phyloP scores from a whole-genome alignment of 2,113 vertebrate genomes.

The Arizona elegans region DNA sequence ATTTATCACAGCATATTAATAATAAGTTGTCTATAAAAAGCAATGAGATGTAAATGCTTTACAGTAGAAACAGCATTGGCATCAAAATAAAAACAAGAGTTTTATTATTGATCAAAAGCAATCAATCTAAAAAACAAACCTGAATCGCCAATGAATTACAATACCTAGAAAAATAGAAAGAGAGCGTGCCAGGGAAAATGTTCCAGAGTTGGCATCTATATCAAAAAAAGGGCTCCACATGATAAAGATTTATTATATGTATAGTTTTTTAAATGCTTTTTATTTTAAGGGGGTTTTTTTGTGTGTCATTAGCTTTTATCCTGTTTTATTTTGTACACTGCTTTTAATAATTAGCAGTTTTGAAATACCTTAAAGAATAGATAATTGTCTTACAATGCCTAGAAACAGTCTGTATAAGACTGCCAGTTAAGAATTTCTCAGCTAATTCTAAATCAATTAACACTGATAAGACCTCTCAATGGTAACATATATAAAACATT shows the following conservation, averaged over 20 bases:
- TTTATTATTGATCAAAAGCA: neutral
- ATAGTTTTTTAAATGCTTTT: neutral
- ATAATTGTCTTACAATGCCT: neutral
- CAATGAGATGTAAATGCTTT: neutral
- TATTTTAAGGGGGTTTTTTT: neutral
- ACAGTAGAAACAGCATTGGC: neutral
- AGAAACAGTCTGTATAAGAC: neutral
- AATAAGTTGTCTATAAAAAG: neutral
- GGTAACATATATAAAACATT: neutral
- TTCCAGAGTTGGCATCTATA: neutral
- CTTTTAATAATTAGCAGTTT: neutral
- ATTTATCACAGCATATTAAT: neutral
- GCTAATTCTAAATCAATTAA: neutral
- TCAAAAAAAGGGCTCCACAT: neutral
- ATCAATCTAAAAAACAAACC: neutral
- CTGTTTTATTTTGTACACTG: neutral
- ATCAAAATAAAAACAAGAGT: neutral
- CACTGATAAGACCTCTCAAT: neutral
- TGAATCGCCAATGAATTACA: neutral
- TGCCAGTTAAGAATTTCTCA: neutral
- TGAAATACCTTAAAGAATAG: neutral
- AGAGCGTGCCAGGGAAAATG: neutral
- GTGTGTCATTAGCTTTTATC: neutral
- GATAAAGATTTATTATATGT: neutral
- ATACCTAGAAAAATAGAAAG: neutral